These are phyloP conservation scores for Hafferia zeledoni DNA, from an alignment of 2,797 vertebrate species.

Conservation along the genomic window DNA sequence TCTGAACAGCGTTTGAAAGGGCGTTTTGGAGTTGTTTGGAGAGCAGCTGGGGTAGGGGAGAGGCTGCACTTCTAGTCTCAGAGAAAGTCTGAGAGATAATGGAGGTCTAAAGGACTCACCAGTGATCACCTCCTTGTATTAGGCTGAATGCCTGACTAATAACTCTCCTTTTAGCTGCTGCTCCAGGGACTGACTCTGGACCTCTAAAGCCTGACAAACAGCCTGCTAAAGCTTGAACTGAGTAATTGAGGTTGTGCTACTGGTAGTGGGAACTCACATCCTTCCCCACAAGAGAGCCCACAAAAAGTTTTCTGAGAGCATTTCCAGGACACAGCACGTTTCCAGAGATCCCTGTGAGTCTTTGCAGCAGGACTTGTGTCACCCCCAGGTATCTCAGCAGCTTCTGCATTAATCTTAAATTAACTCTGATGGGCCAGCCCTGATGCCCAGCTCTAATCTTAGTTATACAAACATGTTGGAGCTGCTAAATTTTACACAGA, in stretches of 20 bases:
- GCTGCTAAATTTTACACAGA: not conserved
- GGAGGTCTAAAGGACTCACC: not conserved
- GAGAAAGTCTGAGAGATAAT: not conserved
- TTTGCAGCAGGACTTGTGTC: not conserved
- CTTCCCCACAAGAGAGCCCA: not conserved
- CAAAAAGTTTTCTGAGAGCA: not conserved
- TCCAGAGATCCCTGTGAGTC: not conserved
- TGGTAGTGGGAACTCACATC: not conserved
- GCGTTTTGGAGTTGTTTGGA: not conserved
- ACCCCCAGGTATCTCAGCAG: slow-evolving; percentile 8
- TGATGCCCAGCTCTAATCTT: not conserved
- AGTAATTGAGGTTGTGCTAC: not conserved
- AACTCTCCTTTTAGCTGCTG: not conserved
- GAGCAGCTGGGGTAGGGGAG: not conserved
- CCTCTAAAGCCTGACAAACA: not conserved
- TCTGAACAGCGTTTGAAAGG: not conserved
- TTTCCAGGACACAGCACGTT: not conserved
- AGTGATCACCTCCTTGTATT: not conserved
- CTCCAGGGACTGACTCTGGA: not conserved
- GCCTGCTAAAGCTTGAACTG: not conserved
- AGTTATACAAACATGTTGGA: not conserved
- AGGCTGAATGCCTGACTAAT: not conserved
- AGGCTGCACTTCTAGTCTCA: not conserved
- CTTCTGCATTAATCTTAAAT: not conserved
- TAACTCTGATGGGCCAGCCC: not conserved